These are phyloP conservation scores for Euleptes europaea DNA, from an alignment of 2,113 vertebrate genomes.

Conservation along the genomic window DNA sequence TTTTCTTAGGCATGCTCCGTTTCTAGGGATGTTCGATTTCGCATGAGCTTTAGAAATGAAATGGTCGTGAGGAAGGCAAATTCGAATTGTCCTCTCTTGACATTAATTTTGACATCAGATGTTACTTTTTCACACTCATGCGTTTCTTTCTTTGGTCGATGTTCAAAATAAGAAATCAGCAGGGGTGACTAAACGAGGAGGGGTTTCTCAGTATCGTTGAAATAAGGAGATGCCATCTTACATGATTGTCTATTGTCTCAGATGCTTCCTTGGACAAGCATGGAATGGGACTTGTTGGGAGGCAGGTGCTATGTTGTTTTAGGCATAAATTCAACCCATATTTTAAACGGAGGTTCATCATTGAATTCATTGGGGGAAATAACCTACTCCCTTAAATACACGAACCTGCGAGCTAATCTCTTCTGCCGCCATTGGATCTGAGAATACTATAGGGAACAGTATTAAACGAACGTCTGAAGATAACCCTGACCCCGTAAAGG, in stretches of 20 bases:
- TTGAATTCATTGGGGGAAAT: not conserved
- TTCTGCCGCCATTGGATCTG: not conserved
- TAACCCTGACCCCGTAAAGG: not conserved
- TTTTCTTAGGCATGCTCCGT: not conserved
- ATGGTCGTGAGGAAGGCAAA: not conserved
- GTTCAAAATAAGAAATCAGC: not conserved
- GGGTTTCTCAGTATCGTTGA: not conserved
- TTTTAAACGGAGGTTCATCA: not conserved
- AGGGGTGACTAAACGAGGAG: too few species aligned
- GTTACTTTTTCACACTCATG: not conserved
- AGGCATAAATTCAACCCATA: not conserved
- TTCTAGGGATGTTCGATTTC: not conserved
- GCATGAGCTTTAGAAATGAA: not conserved
- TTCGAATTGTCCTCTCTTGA: not conserved
- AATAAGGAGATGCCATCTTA: constrained; percentile 5
- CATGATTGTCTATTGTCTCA: not conserved
- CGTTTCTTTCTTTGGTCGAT: not conserved
- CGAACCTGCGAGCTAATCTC: not conserved
- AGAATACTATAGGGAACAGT: not conserved
- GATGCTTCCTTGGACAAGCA: not conserved
- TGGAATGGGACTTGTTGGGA: not conserved
- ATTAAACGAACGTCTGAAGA: not conserved
- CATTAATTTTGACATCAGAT: not conserved
- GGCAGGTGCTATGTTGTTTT: not conserved
- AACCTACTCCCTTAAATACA: not conserved